Evolutionary conservation across 2,888 invertebrate genomes (phyloP).

Genomic region (Choristoneura rosaceana): DNA sequence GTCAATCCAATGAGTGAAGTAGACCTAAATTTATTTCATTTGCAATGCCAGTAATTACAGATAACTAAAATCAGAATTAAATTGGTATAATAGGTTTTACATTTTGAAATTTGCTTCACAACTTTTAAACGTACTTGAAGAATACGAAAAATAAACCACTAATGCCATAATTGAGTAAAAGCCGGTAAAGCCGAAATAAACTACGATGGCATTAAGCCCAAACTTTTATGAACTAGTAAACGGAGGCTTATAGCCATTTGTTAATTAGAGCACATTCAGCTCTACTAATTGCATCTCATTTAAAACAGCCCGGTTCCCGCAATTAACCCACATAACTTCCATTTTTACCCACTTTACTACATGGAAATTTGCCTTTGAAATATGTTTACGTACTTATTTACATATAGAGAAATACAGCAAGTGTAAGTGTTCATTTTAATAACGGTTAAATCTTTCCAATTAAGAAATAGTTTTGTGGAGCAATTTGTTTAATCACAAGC

Average conservation of each 20-base stretch:
- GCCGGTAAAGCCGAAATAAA: conserved; percentile 26
- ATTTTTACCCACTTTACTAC: conserved; percentile 36
- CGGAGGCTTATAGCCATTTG: conserved; percentile 46
- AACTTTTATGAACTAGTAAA: conserved; percentile 38
- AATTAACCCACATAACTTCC: conserved; percentile 66
- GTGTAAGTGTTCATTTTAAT: conserved; percentile 25
- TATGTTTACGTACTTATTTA: conserved; percentile 17
- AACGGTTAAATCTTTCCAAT: conserved; percentile 45
- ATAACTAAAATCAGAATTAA: too few species aligned
- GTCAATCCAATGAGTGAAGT: too few species aligned
- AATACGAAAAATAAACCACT: not conserved
- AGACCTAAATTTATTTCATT: too few species aligned
- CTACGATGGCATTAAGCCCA: conserved; percentile 27
- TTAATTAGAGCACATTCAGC: conserved; percentile 67
- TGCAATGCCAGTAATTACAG: too few species aligned
- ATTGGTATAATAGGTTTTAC: too few species aligned
- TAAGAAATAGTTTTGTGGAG: conserved; percentile 45
- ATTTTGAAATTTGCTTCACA: not conserved
- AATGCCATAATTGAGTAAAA: conserved; percentile 1
- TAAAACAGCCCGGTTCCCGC: conserved; percentile 63
- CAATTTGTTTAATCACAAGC: conserved; percentile 45
- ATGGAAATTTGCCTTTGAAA: conserved; percentile 34
- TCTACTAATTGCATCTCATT: conserved; percentile 73
- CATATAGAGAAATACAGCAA: conserved; percentile 29
- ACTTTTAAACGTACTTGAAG: not conserved